Evolutionary conservation across 1,140 invertebrate species (phyloP), one percentile per base, ranked within the genome.

Genomic region (Sinonovacula constricta): DNA sequence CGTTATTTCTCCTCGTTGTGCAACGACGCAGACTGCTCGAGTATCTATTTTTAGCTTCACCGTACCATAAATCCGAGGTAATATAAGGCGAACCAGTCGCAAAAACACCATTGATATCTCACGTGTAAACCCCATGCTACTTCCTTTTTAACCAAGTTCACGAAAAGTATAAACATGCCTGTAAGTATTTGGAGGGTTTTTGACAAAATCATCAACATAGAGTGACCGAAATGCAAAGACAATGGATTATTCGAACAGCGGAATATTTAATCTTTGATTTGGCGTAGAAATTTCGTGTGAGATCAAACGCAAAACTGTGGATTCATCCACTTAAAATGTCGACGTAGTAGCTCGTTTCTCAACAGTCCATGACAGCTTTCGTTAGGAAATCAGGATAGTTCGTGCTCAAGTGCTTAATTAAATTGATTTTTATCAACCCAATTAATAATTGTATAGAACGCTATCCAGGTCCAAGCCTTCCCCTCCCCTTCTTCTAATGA

Each of bases 151-250:
- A 63, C 39, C 56, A 45, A 60, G 60, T 59, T 53, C 60, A 68
- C 74, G 49, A 65, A 70, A 81, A 54, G 51, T 36, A 62, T 34
- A 71, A 80, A 68, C 76, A 84, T 84, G 82, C 82, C 82, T 77
- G 82, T 83, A 62, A 83, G 82, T 81, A 54, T 49, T 1, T 5
- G 26, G 22, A 3, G 10, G 24, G 12, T 39, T 31, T 5, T 18
- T 56, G 54, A 33, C n/a, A 14, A 30, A 30, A 70, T 36, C 69
- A 28, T 75, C 18, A 54, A 34, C 10, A 7, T 26, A 5, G 39
- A 68, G 3, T n/a, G 5, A 12, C 18, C n/a, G n/a, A 49, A 22
- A 28, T 3, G 10, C 28, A 15, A 24, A 45, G 18, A 45, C 18
- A 66, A 66, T 39, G 36, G 39, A 28, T 28, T 28, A 66, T 45